Conservation (phyloP, 2,888 invertebrate genomes). For the Phortica magna region DNA sequence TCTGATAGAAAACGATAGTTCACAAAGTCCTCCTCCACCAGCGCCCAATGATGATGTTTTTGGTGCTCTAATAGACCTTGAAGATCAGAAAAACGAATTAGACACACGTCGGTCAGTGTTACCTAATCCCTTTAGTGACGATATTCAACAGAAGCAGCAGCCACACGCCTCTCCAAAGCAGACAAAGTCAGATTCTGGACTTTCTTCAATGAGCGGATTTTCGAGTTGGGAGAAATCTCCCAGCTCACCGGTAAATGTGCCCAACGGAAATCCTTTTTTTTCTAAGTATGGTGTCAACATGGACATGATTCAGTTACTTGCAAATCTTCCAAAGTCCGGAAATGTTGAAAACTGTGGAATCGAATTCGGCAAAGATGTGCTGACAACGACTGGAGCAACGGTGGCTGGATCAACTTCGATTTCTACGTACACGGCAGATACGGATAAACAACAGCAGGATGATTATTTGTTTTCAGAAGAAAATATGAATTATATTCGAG, state of each 20-base stretch:
- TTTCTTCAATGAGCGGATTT: slow-evolving; percentile 93
- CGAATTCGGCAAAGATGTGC: neutral
- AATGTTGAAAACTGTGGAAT: slow-evolving; percentile 21
- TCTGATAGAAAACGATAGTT: slow-evolving; percentile 67
- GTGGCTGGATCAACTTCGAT: slow-evolving; percentile 20
- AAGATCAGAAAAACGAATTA: slow-evolving; percentile 10
- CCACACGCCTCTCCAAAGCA: slow-evolving; percentile 61
- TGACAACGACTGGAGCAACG: slow-evolving; percentile 8
- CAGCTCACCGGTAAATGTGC: slow-evolving; percentile 81
- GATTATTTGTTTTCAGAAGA: slow-evolving; percentile 75
- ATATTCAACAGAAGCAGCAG: slow-evolving; percentile 53
- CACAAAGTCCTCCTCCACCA: slow-evolving; percentile 89
- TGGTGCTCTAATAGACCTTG: slow-evolving; percentile 40
- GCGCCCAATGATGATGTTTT: slow-evolving; percentile 84
- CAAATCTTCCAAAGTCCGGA: slow-evolving; percentile 20
- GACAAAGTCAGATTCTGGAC: slow-evolving; percentile 90
- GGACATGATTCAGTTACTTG: slow-evolving; percentile 51
- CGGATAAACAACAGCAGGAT: slow-evolving; percentile 21
- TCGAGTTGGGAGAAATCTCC: slow-evolving; percentile 92
- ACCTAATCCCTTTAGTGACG: slow-evolving; percentile 57
- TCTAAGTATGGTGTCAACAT: slow-evolving; percentile 50
- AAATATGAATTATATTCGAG: slow-evolving; percentile 77
- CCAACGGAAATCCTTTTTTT: slow-evolving; percentile 48
- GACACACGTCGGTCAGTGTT: neutral
- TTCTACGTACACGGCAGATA: slow-evolving; percentile 40